Conservation (phyloP, 92 coral and sea anemone genomes). For the Meandrina meandrites region DNA sequence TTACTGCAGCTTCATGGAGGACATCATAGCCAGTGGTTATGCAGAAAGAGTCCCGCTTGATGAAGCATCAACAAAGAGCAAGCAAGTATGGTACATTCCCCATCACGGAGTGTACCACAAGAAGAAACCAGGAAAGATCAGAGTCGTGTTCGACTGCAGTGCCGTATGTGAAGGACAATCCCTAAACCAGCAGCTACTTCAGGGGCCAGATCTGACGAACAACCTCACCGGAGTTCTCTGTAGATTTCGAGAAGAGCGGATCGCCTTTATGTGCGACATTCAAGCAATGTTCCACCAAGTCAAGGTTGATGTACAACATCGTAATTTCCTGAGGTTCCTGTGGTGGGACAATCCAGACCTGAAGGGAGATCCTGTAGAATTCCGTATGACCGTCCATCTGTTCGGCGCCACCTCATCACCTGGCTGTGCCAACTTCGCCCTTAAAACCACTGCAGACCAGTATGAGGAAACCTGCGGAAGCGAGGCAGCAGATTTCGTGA, state of each 20-base stretch:
- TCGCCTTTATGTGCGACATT: constrained; percentile 57
- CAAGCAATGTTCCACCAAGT: constrained; percentile 54
- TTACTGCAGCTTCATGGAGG: constrained; percentile 45
- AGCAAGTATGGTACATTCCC: constrained; percentile 57
- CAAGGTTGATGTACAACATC: background rate
- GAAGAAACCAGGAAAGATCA: constrained; percentile 44
- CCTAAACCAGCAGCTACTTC: constrained; percentile 49
- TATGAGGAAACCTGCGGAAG: constrained; percentile 28
- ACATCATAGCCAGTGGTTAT: constrained; percentile 38
- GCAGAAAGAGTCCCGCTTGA: constrained; percentile 48
- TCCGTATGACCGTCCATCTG: constrained; percentile 54
- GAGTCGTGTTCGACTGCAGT: constrained; percentile 56
- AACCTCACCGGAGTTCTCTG: constrained; percentile 56
- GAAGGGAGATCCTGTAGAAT: constrained; percentile 40
- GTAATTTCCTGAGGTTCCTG: constrained; percentile 50
- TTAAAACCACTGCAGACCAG: constrained; percentile 39
- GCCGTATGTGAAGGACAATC: constrained; percentile 38
- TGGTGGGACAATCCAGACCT: constrained; percentile 45
- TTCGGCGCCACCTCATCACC: constrained; percentile 64
- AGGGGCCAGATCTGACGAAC: constrained; percentile 62
- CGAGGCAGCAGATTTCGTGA: constrained; percentile 39
- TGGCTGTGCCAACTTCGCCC: constrained; percentile 56
- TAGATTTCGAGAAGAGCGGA: constrained; percentile 40
- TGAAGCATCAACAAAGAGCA: constrained; percentile 13
- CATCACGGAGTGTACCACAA: constrained; percentile 63